Base-by-base conservation (phyloP, 2,113 vertebrate species). In the Vulpes lagopus region DNA sequence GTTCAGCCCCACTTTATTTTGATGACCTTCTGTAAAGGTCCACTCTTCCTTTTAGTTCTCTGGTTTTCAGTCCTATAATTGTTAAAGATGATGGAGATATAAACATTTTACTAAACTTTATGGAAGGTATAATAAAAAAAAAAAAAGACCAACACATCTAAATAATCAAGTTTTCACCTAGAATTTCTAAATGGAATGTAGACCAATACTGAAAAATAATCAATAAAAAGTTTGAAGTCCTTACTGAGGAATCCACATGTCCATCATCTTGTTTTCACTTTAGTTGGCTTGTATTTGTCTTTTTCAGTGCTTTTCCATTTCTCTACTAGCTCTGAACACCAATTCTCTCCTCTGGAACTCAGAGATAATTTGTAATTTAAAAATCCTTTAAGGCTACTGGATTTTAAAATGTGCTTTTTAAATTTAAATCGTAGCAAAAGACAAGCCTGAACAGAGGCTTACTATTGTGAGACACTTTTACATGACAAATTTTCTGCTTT, bases 341-440 rank as follows among this genome's bases (percentile, higher is more conserved):
- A 83, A 87, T 95, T 82, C 38, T 79, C 16, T n/a, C 64, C 22
- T 78, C 69, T 55, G 53, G 53, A 93, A 78, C 16, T 49, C 55
- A 84, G 25, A 90, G 8, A 90, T 62, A 67, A 88, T 93, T 88
- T 84, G 17, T 95, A 51, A 84, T 84, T 88, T 93, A 55, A 96
- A 95, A 95, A 71, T 90, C 27, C 25, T 87, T 87, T 65, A 79
- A 79, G 74, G 25, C 16, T 53, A 64, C 55, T 67, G 55, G 71
- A 43, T 93, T 96, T 83, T n/a, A 73, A 95, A 71, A 82, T 78
- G 51, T 87, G 49, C 35, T 81, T 89, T 86, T 74, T 32, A 53
- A 85, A 78, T 82, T 64, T 94, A 91, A 95, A 60, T 38, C 23
- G 27, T 94, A 94, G 73, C 81, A 81, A 43, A 91, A 80, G 9